phyloP scores from a whole-genome alignment of 2,797 vertebrate genomes.

The Falco biarmicus region DNA sequence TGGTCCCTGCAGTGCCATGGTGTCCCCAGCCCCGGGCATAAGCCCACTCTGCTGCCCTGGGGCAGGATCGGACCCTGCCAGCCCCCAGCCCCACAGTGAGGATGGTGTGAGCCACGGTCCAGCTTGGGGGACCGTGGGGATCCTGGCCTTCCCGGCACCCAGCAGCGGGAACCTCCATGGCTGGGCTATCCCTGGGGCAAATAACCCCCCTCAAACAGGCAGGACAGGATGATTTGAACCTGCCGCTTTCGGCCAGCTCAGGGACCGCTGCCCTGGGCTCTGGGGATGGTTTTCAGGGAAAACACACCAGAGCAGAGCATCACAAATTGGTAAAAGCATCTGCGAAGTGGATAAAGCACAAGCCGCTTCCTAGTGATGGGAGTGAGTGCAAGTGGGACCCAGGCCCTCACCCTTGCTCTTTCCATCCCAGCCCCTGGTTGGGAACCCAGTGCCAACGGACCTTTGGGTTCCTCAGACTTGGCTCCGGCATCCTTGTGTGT shows the following conservation, averaged over 20 bases:
- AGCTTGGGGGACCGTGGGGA: accelerated
- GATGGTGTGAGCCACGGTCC: not conserved
- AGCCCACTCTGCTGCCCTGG: not conserved
- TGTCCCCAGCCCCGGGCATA: not conserved
- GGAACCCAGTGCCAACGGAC: accelerated
- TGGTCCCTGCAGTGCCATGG: not conserved
- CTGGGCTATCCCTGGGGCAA: not conserved
- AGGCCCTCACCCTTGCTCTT: not conserved
- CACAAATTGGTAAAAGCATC: not conserved
- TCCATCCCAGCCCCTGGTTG: accelerated
- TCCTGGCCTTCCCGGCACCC: accelerated
- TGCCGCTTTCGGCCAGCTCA: not conserved
- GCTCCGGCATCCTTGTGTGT: accelerated
- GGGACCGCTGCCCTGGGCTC: not conserved
- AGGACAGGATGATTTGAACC: not conserved
- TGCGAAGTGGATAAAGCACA: not conserved
- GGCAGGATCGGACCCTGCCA: not conserved
- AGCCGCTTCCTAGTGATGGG: accelerated
- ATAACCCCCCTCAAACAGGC: not conserved
- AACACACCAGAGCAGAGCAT: not conserved
- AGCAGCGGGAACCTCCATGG: not conserved
- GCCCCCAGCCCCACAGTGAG: not conserved
- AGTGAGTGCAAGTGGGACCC: not conserved
- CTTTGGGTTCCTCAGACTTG: not conserved
- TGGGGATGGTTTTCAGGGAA: not conserved